Base-by-base conservation (phyloP, 2,888 invertebrate genomes). In the Eucera pruinosa region DNA sequence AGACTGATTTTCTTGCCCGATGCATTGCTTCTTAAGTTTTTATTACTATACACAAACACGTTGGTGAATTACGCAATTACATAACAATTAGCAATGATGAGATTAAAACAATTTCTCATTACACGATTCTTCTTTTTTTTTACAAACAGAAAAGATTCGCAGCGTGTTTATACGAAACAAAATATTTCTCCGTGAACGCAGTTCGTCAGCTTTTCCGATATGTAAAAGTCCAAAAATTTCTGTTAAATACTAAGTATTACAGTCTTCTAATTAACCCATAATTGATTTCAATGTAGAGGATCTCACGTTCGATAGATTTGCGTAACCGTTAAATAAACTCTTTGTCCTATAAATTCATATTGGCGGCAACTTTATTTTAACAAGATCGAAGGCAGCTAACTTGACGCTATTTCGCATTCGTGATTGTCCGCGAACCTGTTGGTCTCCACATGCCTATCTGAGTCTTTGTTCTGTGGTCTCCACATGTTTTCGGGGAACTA, bases 171-270 rank as follows among this genome's bases (percentile, higher is more conserved):
- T 58, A 64, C 57, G 25, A 62, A 62, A 78, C 33, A 45, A 72
- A 65, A 52, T 62, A 70, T 69, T 45, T 64, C 78, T 68, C 52
- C 70, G 70, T 72, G 70, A 62, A 74, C 77, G 73, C 80, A 84
- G 66, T 74, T 83, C 7, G 68, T 82, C 81, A 84, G 80, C 79
- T 84, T 84, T 86, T 85, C n/a, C 88, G 90, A 89, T 90, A 89
- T 90, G 89, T 89, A 87, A 84, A 86, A 86, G 85, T 84, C 80
- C 81, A 84, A 83, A 79, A 84, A 70, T 80, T 75, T 41, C n/a
- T n/a, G 55, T 84, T 80, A 81, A 85, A 78, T 81, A 82, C 74
- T 84, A 85, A 65, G 72, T 83, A n/a, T n/a, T n/a, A n/a, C n/a
- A 83, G 61, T 65, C n/a, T 50, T 5, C 2, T 13, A 50, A 81